Evolutionary conservation across 1,140 invertebrate species (phyloP).

Genomic region (Uloborus diversus): DNA sequence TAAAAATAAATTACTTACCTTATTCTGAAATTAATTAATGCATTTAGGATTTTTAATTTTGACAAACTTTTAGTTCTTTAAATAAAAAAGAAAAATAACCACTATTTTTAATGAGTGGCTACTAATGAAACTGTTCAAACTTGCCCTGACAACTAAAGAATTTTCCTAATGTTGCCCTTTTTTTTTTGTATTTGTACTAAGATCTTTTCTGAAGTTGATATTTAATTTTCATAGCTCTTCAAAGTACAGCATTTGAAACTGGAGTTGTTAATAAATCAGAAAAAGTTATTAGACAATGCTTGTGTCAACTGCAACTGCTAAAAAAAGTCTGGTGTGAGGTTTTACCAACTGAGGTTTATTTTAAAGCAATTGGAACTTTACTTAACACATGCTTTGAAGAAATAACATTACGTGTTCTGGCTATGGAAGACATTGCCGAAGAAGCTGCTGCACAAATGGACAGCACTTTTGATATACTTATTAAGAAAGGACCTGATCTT

Average conservation of each 20-base stretch:
- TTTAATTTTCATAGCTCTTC: neutral
- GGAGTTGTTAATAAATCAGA: conserved; percentile 66
- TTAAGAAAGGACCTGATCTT: conserved; percentile 69
- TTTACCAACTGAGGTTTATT: conserved; percentile 76
- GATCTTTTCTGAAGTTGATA: no score
- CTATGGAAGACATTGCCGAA: conserved; percentile 75
- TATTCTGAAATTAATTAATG: no score
- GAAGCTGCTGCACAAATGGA: conserved; percentile 72
- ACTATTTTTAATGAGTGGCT: no score
- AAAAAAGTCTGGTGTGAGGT: conserved; percentile 86
- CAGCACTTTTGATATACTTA: conserved; percentile 70
- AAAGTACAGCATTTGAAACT: conserved; percentile 59
- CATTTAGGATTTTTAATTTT: no score
- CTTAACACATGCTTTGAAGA: conserved; percentile 73
- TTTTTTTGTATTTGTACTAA: no score
- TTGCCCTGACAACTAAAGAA: no score
- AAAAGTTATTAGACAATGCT: conserved; percentile 79
- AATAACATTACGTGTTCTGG: conserved; percentile 70
- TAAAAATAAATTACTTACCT: no score
- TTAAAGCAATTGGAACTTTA: conserved; percentile 72
- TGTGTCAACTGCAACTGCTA: conserved; percentile 82
- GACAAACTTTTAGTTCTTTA: no score
- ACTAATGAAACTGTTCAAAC: no score
- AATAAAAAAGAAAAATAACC: no score
- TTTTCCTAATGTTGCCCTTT: no score